Conservation (phyloP, 2,888 invertebrate genomes). For the Linnaemya tessellans region DNA sequence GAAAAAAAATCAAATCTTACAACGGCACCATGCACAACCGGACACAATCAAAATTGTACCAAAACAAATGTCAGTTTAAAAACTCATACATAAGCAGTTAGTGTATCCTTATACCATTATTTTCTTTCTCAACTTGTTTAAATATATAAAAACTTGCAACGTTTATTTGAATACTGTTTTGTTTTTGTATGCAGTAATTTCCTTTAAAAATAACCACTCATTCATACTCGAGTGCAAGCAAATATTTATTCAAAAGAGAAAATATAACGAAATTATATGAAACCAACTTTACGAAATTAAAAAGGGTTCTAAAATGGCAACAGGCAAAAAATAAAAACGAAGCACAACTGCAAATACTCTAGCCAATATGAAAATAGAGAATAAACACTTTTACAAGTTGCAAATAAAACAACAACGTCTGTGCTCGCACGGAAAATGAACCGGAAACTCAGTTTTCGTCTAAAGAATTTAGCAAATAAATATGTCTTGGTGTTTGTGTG, state of each 20-base stretch:
- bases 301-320: constrained; percentile 24
- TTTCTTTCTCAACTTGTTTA: neutral
- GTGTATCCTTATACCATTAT: neutral
- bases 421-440: constrained; percentile 26
- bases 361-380: neutral
- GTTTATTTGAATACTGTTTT: constrained; percentile 47
- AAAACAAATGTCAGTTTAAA: neutral
- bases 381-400: neutral
- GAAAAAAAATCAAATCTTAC: neutral
- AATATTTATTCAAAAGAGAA: constrained; percentile 31
- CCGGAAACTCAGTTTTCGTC: constrained; percentile 41
- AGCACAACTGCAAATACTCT: constrained; percentile 45
- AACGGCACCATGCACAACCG: constrained; percentile 36
- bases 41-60: constrained; percentile 43
- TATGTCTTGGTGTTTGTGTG: neutral
- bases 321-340: constrained; percentile 13
- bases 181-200: constrained; percentile 1
- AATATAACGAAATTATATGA: constrained; percentile 27
- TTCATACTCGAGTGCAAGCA: neutral
- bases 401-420: constrained; percentile 2
- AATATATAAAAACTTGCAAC: constrained; percentile 14
- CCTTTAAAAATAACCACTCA: constrained; percentile 6
- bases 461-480: neutral
- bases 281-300: constrained; percentile 53
- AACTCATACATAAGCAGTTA: neutral